Base-by-base conservation (phyloP, 2,797 vertebrate species). In the Sciurus carolinensis region DNA sequence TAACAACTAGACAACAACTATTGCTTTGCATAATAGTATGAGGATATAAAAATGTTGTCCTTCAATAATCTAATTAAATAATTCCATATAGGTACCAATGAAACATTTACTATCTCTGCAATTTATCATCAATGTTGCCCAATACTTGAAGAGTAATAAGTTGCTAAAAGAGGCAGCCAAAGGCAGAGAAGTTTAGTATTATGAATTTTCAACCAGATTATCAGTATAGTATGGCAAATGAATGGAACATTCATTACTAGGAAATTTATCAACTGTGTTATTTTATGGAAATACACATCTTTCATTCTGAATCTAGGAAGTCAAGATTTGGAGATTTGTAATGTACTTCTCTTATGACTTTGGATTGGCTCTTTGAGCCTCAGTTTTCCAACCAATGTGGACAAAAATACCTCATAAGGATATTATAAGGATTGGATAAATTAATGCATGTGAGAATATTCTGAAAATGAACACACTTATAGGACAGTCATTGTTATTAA, bases 371-470 rank as follows among this genome's bases (percentile, higher is more conserved):
- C 22, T 22, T 36, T 85, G 33, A 90, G 77, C 26, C 30, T 92
- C 13, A 50, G 26, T 22, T 30, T 93, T 84, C 42, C 52, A 54
- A 73, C 50, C 59, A 47, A 84, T 59, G 12, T 75, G 26, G 30
- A 88, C 75, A 83, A 83, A 86, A 93, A 90, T 26, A 95, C 26
- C 26, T 87, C 80, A 87, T 18, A 90, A n/a, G 30, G 39, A 8
- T 90, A 11, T 82, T 62, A 57, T 42, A 62, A 81, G 47, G n/a
- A 50, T 30, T 12, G 90, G 59, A 39, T 73, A 73, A 73, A 73
- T 33, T n/a, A 50, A 77, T 44, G 24, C 36, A 87, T 83, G 47
- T 79, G 64, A 80, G 64, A 86, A 24, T 24, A 76, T 13, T 62
- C 18, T 88, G 6, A 44, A 89, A 75, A 75, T 59, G 22, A 92